phyloP scores from a whole-genome alignment of 2,113 vertebrate genomes.

The Columba janthina region DNA sequence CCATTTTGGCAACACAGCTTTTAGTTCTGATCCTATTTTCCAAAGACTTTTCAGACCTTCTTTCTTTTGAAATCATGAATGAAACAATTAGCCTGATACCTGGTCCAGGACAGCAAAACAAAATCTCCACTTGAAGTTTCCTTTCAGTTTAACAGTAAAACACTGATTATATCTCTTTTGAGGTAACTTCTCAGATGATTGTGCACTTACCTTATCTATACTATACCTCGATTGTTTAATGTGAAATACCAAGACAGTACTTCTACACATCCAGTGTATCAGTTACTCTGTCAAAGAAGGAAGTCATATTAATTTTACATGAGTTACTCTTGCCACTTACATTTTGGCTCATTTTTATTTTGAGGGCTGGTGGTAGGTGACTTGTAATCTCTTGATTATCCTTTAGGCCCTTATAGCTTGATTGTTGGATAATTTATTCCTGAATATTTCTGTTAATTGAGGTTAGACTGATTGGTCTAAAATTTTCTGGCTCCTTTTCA shows the following conservation, averaged over 20 bases:
- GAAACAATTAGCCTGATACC: neutral
- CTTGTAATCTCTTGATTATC: neutral
- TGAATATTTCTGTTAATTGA: neutral
- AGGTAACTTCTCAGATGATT: neutral
- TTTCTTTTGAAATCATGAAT: neutral
- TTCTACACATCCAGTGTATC: neutral
- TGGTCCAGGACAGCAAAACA: neutral
- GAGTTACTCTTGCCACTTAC: neutral
- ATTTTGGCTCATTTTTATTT: neutral
- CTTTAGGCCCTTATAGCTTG: neutral
- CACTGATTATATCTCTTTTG: neutral
- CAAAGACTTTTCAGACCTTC: neutral
- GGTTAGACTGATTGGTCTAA: neutral
- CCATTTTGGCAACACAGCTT: neutral
- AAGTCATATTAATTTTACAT: neutral
- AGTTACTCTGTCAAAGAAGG: neutral
- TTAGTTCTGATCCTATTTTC: neutral
- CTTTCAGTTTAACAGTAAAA: neutral
- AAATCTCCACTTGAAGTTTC: neutral
- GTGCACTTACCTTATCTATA: neutral
- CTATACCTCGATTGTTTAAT: neutral
- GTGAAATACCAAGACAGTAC: neutral
- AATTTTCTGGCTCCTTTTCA: neutral
- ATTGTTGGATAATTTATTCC: neutral
- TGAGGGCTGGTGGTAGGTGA: neutral